phyloP scores from a whole-genome alignment of 2,113 vertebrate genomes.

The Struthidea cinerea region DNA sequence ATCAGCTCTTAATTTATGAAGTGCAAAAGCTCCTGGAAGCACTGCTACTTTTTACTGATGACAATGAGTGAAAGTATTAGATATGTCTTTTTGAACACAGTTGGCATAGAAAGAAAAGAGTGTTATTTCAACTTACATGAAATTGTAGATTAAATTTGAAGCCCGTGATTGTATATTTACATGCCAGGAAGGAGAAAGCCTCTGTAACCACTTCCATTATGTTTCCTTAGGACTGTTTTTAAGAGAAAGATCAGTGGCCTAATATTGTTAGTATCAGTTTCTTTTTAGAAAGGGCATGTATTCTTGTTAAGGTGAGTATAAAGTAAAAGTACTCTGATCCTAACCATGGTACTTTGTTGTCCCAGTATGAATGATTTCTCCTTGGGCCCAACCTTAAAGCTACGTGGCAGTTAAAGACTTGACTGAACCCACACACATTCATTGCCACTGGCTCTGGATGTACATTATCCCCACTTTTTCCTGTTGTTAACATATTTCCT shows the following conservation, averaged over 20 bases:
- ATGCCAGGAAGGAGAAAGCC: background rate
- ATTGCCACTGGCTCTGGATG: background rate
- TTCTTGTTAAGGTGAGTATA: background rate
- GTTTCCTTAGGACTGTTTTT: background rate
- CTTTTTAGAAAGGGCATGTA: background rate
- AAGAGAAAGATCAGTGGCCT: background rate
- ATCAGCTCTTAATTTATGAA: slow-evolving; percentile 17
- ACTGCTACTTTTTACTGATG: background rate
- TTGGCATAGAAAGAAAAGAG: background rate
- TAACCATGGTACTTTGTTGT: background rate
- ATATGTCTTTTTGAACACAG: background rate
- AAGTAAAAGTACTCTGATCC: background rate
- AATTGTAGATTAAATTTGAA: background rate
- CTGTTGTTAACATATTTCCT: background rate
- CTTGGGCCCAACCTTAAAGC: background rate
- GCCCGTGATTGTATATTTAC: accelerated
- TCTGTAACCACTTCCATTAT: background rate
- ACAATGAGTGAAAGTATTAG: background rate
- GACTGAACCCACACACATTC: background rate
- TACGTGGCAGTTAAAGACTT: background rate
- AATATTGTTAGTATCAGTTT: background rate
- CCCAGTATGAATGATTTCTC: background rate
- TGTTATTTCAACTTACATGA: background rate
- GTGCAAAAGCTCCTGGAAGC: background rate
- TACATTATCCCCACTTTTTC: background rate